A percentile compares a stretch with the other conserved stretches of the same genome.
These are phyloP conservation scores for Stenchaetothrips biformis DNA, from an alignment of 2,888 invertebrate genomes.

Conservation along the genomic window DNA sequence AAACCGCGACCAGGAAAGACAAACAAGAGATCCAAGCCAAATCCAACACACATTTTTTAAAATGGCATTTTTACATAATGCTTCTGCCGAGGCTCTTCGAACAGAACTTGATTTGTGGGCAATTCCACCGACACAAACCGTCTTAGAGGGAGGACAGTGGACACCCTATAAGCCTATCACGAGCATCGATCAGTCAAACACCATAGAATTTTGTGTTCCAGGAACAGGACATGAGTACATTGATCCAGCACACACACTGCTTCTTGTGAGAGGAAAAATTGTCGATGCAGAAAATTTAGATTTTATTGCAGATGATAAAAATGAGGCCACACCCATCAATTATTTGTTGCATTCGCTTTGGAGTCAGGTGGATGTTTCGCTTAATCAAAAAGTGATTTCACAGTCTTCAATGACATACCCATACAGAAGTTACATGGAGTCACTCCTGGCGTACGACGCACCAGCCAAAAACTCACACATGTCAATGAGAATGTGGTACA, in stretches of 20 bases:
- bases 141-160: neutral
- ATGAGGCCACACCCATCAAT: neutral
- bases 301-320: neutral
- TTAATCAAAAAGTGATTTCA: neutral
- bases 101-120: constrained; percentile 1
- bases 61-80: neutral
- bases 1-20: neutral
- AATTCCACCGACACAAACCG: neutral
- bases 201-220: too few species aligned
- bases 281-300: neutral
- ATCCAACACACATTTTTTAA: neutral
- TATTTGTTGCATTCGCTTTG: neutral
- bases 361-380: too few species aligned
- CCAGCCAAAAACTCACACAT: neutral
- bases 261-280: neutral
- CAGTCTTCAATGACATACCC: neutral
- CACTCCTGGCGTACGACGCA: neutral
- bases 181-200: too few species aligned
- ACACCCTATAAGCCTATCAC: neutral
- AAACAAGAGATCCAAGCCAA: neutral
- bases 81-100: neutral
- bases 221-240: too few species aligned
- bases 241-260: too few species aligned
- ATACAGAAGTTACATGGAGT: too few species aligned
- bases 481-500: constrained; percentile 31